A percentile compares a stretch with the other conserved stretches of the same genome.
Conservation (phyloP, 2,113 vertebrate genomes). For the Caranx ignobilis region DNA sequence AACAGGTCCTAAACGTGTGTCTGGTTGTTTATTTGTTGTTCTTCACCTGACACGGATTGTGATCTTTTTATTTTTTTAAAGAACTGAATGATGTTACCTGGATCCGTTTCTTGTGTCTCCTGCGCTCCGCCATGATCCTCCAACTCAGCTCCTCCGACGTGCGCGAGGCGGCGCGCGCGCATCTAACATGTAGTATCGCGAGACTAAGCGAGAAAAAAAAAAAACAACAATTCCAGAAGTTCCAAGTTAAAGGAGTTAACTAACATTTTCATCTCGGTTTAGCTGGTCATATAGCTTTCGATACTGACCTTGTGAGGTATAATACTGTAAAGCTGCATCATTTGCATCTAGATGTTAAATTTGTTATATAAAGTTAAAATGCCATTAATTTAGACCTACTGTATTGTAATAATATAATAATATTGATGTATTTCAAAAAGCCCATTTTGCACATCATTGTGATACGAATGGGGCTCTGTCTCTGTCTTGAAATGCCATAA, state of each 20-base stretch:
- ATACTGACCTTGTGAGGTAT: background rate
- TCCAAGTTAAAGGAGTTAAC: no score
- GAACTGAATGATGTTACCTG: conserved; percentile 87
- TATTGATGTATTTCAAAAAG: background rate
- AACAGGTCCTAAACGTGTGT: background rate
- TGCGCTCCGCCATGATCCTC: conserved; percentile 98
- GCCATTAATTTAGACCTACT: background rate
- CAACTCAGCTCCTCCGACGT: conserved; percentile 86
- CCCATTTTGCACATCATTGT: background rate
- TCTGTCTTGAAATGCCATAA: background rate
- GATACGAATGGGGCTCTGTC: background rate
- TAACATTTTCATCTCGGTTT: background rate
- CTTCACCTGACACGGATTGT: rapidly evolving
- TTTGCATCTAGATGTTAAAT: background rate
- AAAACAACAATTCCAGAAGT: no score
- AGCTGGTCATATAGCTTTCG: background rate
- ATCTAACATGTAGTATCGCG: conserved; percentile 55
- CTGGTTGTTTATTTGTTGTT: rapidly evolving
- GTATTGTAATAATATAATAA: no score
- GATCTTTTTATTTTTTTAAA: background rate
- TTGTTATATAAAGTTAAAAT: background rate
- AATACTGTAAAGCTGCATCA: no score
- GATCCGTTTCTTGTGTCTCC: conserved; percentile 95
- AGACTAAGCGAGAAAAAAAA: conserved; percentile 12
- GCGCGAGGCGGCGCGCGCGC: conserved; percentile 64